Evolutionary conservation across 2,888 invertebrate species (phyloP).

Genomic region (Caradrina clavipalpis): DNA sequence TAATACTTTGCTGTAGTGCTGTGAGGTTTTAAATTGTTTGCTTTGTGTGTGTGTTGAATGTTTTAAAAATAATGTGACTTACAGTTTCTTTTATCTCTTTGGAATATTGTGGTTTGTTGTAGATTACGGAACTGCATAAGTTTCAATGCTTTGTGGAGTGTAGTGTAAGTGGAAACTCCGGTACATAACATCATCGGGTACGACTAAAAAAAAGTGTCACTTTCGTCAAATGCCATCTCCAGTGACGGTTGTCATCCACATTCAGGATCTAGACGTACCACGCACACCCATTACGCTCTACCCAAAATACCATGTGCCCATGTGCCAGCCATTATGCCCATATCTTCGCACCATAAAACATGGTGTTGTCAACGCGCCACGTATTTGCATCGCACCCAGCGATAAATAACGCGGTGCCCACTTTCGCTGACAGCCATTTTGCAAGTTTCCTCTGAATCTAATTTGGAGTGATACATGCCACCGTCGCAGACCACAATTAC

Average conservation of each 20-base stretch:
- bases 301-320: constrained; percentile 21
- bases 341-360: constrained; percentile 63
- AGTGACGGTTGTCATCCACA: not conserved
- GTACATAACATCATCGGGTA: not conserved
- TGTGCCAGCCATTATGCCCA: constrained; percentile 39
- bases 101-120: not conserved
- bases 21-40: constrained; percentile 15
- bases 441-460: constrained; percentile 83
- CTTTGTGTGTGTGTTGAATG: constrained; percentile 6
- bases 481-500: constrained; percentile 85
- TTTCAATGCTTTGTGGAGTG: not conserved
- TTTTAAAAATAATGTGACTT: not conserved
- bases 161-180: not conserved
- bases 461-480: constrained; percentile 88
- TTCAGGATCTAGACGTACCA: not conserved
- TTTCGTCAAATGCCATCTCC: constrained; percentile 1
- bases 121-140: not conserved
- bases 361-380: constrained; percentile 54
- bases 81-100: not conserved
- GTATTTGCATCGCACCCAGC: constrained; percentile 60
- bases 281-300: constrained; percentile 6
- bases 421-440: constrained; percentile 81
- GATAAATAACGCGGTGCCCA: constrained; percentile 73
- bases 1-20: constrained; percentile 27
- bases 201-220: not conserved